phyloP scores from a whole-genome alignment of 2,888 invertebrate genomes.

The Apotomis turbidana region DNA sequence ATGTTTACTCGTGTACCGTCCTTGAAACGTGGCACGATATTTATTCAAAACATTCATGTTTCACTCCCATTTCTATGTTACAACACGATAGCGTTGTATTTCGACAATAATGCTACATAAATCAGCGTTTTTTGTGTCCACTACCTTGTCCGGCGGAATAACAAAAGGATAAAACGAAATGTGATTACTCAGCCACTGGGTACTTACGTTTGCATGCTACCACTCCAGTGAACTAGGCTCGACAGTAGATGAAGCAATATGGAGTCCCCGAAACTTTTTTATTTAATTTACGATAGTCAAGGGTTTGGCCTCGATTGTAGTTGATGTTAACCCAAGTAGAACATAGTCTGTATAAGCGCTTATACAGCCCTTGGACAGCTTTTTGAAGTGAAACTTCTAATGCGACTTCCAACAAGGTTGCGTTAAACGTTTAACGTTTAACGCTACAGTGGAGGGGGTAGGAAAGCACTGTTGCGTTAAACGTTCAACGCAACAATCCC shows the following conservation, averaged over 20 bases:
- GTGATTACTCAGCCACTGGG: slow-evolving; percentile 72
- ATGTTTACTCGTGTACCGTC: slow-evolving; percentile 23
- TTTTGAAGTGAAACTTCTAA: no score
- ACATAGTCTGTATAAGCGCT: no score
- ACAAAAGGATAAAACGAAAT: slow-evolving; percentile 77
- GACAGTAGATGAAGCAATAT: slow-evolving; percentile 17
- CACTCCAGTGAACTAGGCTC: neutral
- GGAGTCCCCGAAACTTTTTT: no score
- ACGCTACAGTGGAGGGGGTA: no score
- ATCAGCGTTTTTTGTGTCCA: slow-evolving; percentile 69
- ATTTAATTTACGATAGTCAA: no score
- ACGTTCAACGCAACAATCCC: no score
- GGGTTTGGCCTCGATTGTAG: no score
- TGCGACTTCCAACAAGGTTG: no score
- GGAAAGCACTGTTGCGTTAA: no score
- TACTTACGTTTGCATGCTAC: slow-evolving; percentile 69
- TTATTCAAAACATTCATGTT: slow-evolving; percentile 42
- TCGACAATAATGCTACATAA: slow-evolving; percentile 59
- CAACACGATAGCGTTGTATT: slow-evolving; percentile 48
- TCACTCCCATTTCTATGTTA: slow-evolving; percentile 42
- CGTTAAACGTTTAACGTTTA: no score
- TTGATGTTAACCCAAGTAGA: no score
- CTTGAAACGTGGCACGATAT: slow-evolving; percentile 36
- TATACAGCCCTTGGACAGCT: no score
- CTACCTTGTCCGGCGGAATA: slow-evolving; percentile 55